Base-by-base conservation (phyloP, 2,888 invertebrate genomes). In the Cryptus armator region DNA sequence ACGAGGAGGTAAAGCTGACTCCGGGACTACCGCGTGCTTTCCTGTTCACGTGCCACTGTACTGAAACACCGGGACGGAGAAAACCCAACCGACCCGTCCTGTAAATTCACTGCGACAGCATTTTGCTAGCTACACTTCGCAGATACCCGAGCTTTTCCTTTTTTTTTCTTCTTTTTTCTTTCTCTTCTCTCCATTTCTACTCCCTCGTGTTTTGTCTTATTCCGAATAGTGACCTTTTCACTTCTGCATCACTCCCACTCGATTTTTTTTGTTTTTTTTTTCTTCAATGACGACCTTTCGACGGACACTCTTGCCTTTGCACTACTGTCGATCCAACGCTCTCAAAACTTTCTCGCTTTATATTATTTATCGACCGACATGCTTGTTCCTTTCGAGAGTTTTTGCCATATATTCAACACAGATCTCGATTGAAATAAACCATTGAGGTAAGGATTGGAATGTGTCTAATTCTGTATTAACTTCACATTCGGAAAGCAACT, bases 101-200 rank as follows among this genome's bases (percentile, higher is more conserved):
- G 74, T 87, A 88, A 90, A 91, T 90, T 91, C 89, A 90, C 88
- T 87, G 86, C 86, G 89, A 89, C 88, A 88, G 88, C 87, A 88
- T 89, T 91, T 90, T 88, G 87, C 87, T 77, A 86, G 67, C 75
- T 64, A 16, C 62, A 64, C 19, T 14, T 29, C 48, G 64, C 12
- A 32, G 64, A 53, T 19, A 53, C 14, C 29, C 37, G 51, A 70
- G 10, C 64, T 53, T 53, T 62, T 44, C 16, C 53, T 51, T 68
- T 51, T 32, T 24, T 75, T 68, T 46, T n/a, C n/a, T 48, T 68
- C 81, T 87, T 51, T 44, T 24, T 76, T 43, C 43, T 68, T 46
- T 48, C 59, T 79, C 87, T 85, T 72, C 85, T 67, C 72, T 82
- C 76, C 48, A 64, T 67, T 80, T 75, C 24, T 75, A 59, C 79